phyloP scores from a whole-genome alignment of 2,888 invertebrate species.

The Tetragonisca angustula region DNA sequence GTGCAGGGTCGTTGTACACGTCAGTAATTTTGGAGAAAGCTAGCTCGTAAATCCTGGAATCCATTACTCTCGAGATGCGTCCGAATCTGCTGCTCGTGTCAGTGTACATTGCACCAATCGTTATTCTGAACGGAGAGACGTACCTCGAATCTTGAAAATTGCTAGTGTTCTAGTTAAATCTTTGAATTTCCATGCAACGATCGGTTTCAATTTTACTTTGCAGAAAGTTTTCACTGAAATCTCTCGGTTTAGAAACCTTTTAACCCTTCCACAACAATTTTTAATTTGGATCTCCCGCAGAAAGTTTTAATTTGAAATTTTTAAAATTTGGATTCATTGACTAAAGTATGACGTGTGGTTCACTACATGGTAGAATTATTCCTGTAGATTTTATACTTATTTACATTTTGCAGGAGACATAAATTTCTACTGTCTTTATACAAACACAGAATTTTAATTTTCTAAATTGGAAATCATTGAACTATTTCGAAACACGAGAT shows the following conservation, averaged over 20 bases:
- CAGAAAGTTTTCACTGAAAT: not conserved
- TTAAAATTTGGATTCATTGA: not conserved
- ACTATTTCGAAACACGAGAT: not conserved
- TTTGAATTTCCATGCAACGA: not conserved
- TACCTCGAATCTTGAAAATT: not conserved
- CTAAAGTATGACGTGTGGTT: not conserved
- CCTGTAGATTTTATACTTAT: not conserved
- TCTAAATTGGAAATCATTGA: not conserved
- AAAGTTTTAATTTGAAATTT: not conserved
- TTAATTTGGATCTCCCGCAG: not conserved
- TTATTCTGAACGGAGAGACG: not conserved
- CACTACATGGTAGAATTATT: not conserved
- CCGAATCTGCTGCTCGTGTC: constrained; percentile 6
- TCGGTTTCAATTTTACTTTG: not conserved
- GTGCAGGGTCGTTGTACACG: constrained; percentile 16
- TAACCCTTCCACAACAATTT: not conserved
- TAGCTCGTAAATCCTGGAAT: constrained; percentile 40
- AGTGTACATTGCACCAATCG: constrained; percentile 4
- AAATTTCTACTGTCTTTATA: not conserved
- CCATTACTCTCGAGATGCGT: constrained; percentile 35
- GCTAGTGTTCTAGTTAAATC: not conserved
- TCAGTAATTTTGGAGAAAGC: constrained; percentile 46
- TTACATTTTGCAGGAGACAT: not conserved
- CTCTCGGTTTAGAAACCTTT: not conserved
- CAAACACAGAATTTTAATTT: not conserved